Conservation (phyloP, 1,140 invertebrate genomes). For the Medauroidea extradentata region DNA sequence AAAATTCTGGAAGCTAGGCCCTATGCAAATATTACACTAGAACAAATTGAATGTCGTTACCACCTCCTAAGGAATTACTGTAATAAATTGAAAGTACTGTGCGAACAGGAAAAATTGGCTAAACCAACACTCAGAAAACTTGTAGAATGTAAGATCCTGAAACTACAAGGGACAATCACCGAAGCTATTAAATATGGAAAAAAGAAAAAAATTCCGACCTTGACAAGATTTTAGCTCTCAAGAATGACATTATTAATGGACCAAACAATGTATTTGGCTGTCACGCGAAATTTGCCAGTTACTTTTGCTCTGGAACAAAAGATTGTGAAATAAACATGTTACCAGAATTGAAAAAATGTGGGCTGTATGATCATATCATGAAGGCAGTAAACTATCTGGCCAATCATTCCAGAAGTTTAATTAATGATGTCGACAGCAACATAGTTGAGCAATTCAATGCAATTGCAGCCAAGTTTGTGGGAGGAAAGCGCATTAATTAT, state of each 20-base stretch:
- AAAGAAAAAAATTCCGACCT: background rate
- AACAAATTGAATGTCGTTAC: conserved; percentile 31
- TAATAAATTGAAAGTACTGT: conserved; percentile 10
- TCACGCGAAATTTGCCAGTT: conserved; percentile 3
- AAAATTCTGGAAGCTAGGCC: conserved; percentile 22
- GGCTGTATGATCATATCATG: conserved; percentile 9
- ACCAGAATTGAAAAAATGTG: conserved; percentile 15
- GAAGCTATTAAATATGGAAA: background rate
- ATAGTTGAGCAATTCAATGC: conserved; percentile 17
- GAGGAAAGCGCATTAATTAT: conserved; percentile 19
- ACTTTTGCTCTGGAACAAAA: conserved; percentile 1
- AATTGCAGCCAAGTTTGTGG: conserved; percentile 13
- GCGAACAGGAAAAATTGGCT: background rate
- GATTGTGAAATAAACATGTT: conserved; percentile 2
- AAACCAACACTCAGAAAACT: background rate
- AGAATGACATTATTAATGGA: conserved; percentile 4
- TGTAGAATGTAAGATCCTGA: background rate
- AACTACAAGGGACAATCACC: background rate
- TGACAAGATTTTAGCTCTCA: background rate
- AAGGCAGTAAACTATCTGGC: conserved; percentile 12
- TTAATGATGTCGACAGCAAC: conserved; percentile 17
- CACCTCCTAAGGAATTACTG: conserved; percentile 17
- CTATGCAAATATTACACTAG: conserved; percentile 16
- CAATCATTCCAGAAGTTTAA: conserved; percentile 4
- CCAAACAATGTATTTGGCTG: background rate